Evolutionary conservation across 2,888 invertebrate genomes (phyloP), one percentile per base, ranked within the genome.

Genomic region (Penaeus monodon): DNA sequence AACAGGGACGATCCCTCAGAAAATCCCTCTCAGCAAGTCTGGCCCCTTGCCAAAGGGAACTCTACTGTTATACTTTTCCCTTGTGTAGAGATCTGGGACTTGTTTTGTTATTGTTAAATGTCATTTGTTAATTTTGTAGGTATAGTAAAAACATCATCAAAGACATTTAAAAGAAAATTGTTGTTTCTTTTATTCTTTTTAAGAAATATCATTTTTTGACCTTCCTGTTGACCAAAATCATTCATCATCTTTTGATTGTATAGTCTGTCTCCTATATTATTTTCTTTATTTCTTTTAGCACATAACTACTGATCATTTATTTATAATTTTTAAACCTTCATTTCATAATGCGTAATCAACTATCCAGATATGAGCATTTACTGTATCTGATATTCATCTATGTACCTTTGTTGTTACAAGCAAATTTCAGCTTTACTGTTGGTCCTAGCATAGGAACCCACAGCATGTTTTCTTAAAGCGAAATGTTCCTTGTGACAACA

Each of bases 81-180:
- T 66, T 85, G 80, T 85, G 70, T 74, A 85, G 73, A 79, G 73
- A 64, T 66, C 80, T 77, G 68, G 80, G 74, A 79, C 79, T 85
- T 73, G 85, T 85, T 85, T 85, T 85, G 85, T 85, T 85, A 80
- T 85, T 85, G 85, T 85, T 85, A 85, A 57, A 85, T 79, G 70
- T 68, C 79, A 85, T 85, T 85, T 85, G 85, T 85, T 85, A 80
- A 85, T 85, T 85, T 85, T 85, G 73, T 85, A 85, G 80, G 65
- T 73, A 70, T 79, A 80, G 85, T 57, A 57, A 57, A 63, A 64
- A 64, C 80, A 85, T 80, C 85, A 85, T 85, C 74, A 73, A 74
- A 85, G 44, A 49, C 77, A 77, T 77, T 57, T 70, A 29, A 78
- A 80, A 73, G 73, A 77, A 85, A 63, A 38, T 85, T 73, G 80